phyloP scores from a whole-genome alignment of 2,888 invertebrate genomes.

The Pandemis corylana region DNA sequence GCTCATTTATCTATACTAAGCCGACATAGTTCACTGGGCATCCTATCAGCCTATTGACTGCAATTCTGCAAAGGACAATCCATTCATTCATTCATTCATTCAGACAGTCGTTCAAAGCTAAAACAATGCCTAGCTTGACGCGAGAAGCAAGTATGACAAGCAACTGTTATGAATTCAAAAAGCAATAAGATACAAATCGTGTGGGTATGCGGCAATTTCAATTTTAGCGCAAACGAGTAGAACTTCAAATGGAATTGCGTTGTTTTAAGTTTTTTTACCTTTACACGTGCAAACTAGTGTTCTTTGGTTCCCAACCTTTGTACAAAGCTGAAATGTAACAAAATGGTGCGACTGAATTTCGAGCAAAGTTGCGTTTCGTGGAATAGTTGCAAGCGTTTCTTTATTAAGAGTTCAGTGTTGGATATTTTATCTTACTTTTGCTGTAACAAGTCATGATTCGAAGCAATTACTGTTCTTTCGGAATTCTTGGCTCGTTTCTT shows the following conservation, averaged over 20 bases:
- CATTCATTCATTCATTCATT: constrained; percentile 35
- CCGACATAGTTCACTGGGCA: constrained; percentile 5
- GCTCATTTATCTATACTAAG: not conserved
- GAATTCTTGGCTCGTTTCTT: too few relatives aligned
- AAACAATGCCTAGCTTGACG: constrained; percentile 33
- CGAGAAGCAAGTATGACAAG: constrained; percentile 3
- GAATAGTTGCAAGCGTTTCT: not conserved
- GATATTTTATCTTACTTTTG: too few relatives aligned
- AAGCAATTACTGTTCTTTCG: too few relatives aligned
- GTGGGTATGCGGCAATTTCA: not conserved
- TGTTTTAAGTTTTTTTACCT: not conserved
- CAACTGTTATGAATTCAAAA: not conserved
- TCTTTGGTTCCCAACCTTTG: constrained; percentile 17
- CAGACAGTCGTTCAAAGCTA: constrained; percentile 18
- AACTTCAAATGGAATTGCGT: not conserved
- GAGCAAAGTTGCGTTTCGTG: not conserved
- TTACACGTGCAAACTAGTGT: not conserved
- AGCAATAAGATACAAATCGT: not conserved
- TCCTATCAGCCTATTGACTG: not conserved
- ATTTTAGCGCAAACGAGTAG: not conserved
- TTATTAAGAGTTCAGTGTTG: not conserved
- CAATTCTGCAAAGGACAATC: constrained; percentile 24
- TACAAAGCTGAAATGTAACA: constrained; percentile 15
- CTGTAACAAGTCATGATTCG: too few relatives aligned
- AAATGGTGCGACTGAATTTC: not conserved